Base-by-base conservation (phyloP, 1,140 invertebrate genomes). In the Microvelia longipes region DNA sequence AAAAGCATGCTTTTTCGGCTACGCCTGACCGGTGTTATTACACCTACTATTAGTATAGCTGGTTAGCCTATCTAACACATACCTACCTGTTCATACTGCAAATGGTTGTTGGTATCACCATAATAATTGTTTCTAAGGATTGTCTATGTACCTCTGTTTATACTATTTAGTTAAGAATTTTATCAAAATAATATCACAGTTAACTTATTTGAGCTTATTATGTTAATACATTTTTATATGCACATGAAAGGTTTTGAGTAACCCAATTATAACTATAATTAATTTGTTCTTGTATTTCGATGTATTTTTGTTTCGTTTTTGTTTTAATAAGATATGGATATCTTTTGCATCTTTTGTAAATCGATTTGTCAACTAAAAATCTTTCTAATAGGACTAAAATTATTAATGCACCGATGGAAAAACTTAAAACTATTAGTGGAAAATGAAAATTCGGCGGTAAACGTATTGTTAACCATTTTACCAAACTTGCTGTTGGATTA, bases 151-250 rank as follows among this genome's bases (percentile, higher is more conserved):
- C n/a, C n/a, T n/a, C n/a, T n/a, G n/a, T n/a, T n/a, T n/a, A n/a
- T n/a, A n/a, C n/a, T n/a, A n/a, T n/a, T n/a, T n/a, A n/a, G n/a
- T n/a, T n/a, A n/a, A n/a, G n/a, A n/a, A n/a, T n/a, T n/a, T n/a
- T n/a, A n/a, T n/a, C n/a, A n/a, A n/a, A n/a, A n/a, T n/a, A n/a
- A n/a, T n/a, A n/a, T n/a, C n/a, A n/a, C n/a, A n/a, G n/a, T n/a
- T n/a, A n/a, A n/a, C n/a, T n/a, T n/a, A n/a, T 66, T 66, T 65
- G 63, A 50, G 35, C 19, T 50, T 50, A 50, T 50, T 50, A 50
- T 11, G 19, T 50, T 50, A 50, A 50, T 50, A 11, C 35, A 11
- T 50, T 19, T 50, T 50, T 50, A 50, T 50, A 19, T 11, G 35
- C 5, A 50, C 35, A 50, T 5, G 5, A 19, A 50, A 50, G 19